A percentile compares a stretch with the other conserved stretches of the same genome.
Conservation (phyloP, 2,797 vertebrate genomes). For the Nyctibius grandis region DNA sequence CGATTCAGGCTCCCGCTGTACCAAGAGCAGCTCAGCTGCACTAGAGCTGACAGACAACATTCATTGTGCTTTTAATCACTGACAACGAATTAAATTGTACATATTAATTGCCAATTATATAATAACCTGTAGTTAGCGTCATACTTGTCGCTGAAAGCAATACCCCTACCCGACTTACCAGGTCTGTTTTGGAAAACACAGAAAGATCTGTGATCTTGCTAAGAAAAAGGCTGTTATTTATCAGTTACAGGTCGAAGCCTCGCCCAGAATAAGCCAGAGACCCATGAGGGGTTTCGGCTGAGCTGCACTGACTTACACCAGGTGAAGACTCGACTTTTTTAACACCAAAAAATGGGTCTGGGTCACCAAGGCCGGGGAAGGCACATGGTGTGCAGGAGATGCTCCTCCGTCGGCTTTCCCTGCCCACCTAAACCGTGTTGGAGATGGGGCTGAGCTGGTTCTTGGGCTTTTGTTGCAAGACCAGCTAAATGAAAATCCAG, state of each 20-base stretch:
- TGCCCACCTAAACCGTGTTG: not conserved
- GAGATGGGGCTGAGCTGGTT: not conserved
- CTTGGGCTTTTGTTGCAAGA: not conserved
- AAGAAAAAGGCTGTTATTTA: not conserved
- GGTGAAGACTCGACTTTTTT: not conserved
- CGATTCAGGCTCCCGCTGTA: constrained; percentile 47
- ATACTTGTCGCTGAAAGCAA: constrained; percentile 43
- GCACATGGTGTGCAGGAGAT: not conserved
- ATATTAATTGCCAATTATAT: constrained; percentile 68
- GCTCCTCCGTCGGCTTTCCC: not conserved
- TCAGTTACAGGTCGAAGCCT: not conserved
- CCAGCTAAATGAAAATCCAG: not conserved
- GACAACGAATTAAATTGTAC: constrained; percentile 68
- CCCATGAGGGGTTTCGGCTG: not conserved
- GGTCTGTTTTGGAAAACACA: constrained; percentile 39
- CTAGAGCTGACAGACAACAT: constrained; percentile 58
- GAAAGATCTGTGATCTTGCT: constrained; percentile 1
- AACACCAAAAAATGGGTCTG: not conserved
- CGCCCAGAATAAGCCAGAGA: not conserved
- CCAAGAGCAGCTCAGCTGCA: constrained; percentile 60
- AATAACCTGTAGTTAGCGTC: constrained; percentile 64
- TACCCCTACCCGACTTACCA: not conserved
- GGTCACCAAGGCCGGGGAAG: not conserved
- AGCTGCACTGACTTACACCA: not conserved
- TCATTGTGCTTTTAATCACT: constrained; percentile 64